These are phyloP conservation scores for Cheilosia soror DNA, from an alignment of 2,888 invertebrate genomes.

Conservation along the genomic window DNA sequence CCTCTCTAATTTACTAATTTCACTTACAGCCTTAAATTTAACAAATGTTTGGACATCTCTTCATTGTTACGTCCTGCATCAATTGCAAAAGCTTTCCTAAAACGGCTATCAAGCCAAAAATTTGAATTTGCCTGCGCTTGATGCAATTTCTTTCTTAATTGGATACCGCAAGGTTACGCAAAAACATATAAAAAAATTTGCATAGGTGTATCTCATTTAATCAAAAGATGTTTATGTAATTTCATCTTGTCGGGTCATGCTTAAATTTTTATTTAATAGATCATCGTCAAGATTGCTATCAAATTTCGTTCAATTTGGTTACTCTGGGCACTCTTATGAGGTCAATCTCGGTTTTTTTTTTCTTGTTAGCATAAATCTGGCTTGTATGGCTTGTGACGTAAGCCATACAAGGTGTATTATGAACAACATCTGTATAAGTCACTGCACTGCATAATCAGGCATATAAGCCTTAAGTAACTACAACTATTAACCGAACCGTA, in stretches of 20 bases:
- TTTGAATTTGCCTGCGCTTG: too few relatives aligned
- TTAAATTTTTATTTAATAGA: neutral
- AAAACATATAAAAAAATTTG: too few relatives aligned
- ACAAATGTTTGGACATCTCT: too few relatives aligned
- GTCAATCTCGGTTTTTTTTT: neutral
- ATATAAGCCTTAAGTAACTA: slow-evolving; percentile 22
- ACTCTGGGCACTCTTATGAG: neutral
- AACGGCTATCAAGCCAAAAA: too few relatives aligned
- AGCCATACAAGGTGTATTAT: neutral
- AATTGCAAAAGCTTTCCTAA: too few relatives aligned
- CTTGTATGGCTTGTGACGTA: slow-evolving; percentile 6
- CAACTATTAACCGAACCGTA: slow-evolving; percentile 6
- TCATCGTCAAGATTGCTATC: neutral
- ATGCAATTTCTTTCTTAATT: too few relatives aligned
- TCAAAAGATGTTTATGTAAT: too few relatives aligned
- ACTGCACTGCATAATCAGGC: slow-evolving; percentile 37
- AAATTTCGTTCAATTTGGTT: neutral
- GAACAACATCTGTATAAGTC: slow-evolving; percentile 7
- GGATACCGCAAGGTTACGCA: too few relatives aligned
- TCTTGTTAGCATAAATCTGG: slow-evolving; percentile 4
- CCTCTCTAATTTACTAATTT: neutral
- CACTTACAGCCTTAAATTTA: too few relatives aligned
- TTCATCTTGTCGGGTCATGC: too few relatives aligned
- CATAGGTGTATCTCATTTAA: too few relatives aligned
- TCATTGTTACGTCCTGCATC: too few relatives aligned